These are phyloP conservation scores for Discoglossus pictus DNA, from an alignment of 2,797 vertebrate genomes.

Conservation along the genomic window DNA sequence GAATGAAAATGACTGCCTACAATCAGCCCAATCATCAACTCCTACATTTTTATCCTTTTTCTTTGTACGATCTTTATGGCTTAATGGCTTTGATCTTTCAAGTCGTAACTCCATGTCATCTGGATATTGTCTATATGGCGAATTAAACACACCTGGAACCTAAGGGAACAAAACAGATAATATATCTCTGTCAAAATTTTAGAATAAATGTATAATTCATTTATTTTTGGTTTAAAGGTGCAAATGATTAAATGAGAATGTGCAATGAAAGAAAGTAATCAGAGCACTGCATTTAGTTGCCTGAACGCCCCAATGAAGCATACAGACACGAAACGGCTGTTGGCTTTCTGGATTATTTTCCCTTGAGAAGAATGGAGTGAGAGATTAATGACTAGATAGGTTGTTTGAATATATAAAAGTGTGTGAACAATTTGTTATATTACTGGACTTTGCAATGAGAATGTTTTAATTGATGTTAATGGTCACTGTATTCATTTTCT, in stretches of 20 bases:
- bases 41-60: background rate
- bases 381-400: slow-evolving; percentile 1
- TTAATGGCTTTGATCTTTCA: slow-evolving; percentile 74
- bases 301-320: background rate
- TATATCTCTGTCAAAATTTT: background rate
- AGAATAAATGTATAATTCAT: slow-evolving; percentile 7
- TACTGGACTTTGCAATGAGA: too few species aligned
- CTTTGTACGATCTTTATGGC: slow-evolving; percentile 20
- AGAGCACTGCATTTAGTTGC: background rate
- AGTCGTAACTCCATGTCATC: slow-evolving; percentile 87
- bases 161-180: slow-evolving; percentile 57
- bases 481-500: too few species aligned
- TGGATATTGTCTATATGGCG: slow-evolving; percentile 78
- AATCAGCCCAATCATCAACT: slow-evolving; percentile 57
- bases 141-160: slow-evolving; percentile 90
- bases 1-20: slow-evolving; percentile 56
- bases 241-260: background rate
- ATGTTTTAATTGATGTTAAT: too few species aligned
- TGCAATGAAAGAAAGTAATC: background rate
- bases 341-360: slow-evolving; percentile 1
- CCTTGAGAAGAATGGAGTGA: background rate
- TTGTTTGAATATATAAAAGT: too few species aligned
- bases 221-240: background rate
- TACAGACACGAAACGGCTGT: background rate
- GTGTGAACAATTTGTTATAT: too few species aligned